These are phyloP conservation scores for Medauroidea extradentata DNA, from an alignment of 1,140 invertebrate genomes.

Conservation along the genomic window DNA sequence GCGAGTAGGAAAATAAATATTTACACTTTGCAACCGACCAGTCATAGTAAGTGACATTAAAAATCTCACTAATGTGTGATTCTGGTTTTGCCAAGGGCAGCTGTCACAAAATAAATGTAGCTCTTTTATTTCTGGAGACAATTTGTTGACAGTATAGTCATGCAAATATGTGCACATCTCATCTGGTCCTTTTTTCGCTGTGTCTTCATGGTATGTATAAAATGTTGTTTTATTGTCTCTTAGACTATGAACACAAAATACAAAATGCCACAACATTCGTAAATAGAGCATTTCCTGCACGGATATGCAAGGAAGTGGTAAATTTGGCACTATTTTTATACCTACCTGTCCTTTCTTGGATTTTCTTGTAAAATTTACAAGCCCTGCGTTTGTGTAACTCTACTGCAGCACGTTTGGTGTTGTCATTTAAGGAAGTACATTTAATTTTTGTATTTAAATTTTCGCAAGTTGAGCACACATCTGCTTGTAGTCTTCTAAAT, in stretches of 20 bases:
- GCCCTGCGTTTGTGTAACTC: too few species aligned
- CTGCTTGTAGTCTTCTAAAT: too few species aligned
- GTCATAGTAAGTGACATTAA: too few species aligned
- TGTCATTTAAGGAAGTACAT: too few species aligned
- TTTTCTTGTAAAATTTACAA: too few species aligned
- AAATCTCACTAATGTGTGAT: constrained; percentile 17
- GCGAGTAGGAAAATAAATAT: too few species aligned
- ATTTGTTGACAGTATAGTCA: constrained; percentile 24
- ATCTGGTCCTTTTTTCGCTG: constrained; percentile 26
- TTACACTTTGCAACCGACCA: too few species aligned
- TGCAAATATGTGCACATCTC: constrained; percentile 28
- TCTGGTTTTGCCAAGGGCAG: constrained; percentile 28
- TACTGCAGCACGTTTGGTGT: too few species aligned
- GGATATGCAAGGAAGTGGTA: constrained; percentile 24
- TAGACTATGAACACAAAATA: constrained; percentile 31
- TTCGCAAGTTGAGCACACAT: too few species aligned
- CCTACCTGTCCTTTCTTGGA: too few species aligned
- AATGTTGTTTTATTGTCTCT: constrained; percentile 21
- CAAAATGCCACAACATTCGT: constrained; percentile 30
- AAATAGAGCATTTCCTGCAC: constrained; percentile 27
- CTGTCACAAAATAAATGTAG: constrained; percentile 28
- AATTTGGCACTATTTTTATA: constrained; percentile 26
- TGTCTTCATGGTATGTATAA: constrained; percentile 29
- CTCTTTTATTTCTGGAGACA: constrained; percentile 22
- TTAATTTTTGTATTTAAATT: too few species aligned